A percentile compares a stretch with the other conserved stretches of the same genome.
phyloP scores from a whole-genome alignment of 2,888 invertebrate genomes.

The Dichetophora obliterata region DNA sequence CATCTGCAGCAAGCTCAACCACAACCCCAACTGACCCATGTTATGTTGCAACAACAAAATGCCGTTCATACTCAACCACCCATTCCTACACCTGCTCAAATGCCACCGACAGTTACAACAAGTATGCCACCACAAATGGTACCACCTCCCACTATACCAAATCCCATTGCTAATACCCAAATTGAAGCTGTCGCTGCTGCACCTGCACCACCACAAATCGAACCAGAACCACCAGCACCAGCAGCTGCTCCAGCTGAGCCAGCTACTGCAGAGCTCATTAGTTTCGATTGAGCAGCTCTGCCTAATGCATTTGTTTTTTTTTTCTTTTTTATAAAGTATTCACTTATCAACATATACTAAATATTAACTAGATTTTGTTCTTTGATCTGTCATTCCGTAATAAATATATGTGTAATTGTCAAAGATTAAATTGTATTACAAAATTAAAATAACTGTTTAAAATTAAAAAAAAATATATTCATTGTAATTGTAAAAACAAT shows the following conservation, averaged over 20 bases:
- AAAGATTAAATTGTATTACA: too few relatives aligned
- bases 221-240: conserved; percentile 62
- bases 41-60: conserved; percentile 55
- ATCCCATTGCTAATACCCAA: conserved; percentile 48
- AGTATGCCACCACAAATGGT: conserved; percentile 45
- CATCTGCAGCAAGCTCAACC: conserved; percentile 13
- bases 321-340: background rate
- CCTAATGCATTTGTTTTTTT: background rate
- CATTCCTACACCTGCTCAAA: conserved; percentile 47
- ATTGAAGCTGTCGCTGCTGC: conserved; percentile 62
- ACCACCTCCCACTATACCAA: conserved; percentile 27
- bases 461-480: too few relatives aligned
- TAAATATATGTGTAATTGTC: background rate
- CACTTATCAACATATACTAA: background rate
- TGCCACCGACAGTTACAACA: conserved; percentile 49
- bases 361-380: background rate
- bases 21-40: conserved; percentile 50
- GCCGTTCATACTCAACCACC: conserved; percentile 52
- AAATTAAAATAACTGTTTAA: too few relatives aligned
- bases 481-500: too few relatives aligned
- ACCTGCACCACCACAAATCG: conserved; percentile 63
- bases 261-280: conserved; percentile 83
- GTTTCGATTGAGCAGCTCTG: conserved; percentile 78
- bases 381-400: conserved; percentile 4
- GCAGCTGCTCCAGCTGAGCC: conserved; percentile 68